Evolutionary conservation across 2,797 vertebrate species (phyloP), one percentile per base, ranked within the genome.

Genomic region (Oryzias dopingdopingensis): DNA sequence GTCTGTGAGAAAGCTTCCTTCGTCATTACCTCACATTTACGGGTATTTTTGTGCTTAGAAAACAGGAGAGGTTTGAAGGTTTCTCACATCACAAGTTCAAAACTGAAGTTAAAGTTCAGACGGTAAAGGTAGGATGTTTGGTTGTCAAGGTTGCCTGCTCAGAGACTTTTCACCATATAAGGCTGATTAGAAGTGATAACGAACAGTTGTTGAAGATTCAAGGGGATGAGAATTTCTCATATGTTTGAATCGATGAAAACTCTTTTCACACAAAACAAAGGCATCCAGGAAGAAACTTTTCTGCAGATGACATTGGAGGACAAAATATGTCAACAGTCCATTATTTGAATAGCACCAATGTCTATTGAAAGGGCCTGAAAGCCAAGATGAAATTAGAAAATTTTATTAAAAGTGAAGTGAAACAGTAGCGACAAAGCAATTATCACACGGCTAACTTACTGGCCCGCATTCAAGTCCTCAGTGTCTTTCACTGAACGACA

Each of bases 291-390:
- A 59, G 49, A 67, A 75, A 58, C 42, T 45, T 69, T 80, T 55
- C 46, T 59, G 61, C 64, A 47, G 64, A 45, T 70, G 16, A 82
- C 82, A 80, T 59, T 80, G 79, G 72, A 66, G 59, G 62, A 62
- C 41, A 74, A 68, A 62, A 63, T 56, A 29, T 60, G 65, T 70
- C 56, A 71, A 59, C 59, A 55, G 76, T 80, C 70, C 65, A 67
- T 73, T 79, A 65, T 56, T 29, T 69, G 74, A 80, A 74, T 88
- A 90, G 88, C 88, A 90, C 89, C 88, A 81, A 79, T 75, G 77
- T 86, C 86, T 81, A 83, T 77, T 81, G 65, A 88, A 87, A 86
- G 88, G 81, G 83, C 74, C 82, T 83, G 64, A 83, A 82, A 84
- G 84, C 79, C 79, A 61, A 69, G 65, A 37, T 67, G 77, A 88